Evolutionary conservation across 2,888 invertebrate species (phyloP), one percentile per base, ranked within the genome.

Genomic region (Coremacera marginata): DNA sequence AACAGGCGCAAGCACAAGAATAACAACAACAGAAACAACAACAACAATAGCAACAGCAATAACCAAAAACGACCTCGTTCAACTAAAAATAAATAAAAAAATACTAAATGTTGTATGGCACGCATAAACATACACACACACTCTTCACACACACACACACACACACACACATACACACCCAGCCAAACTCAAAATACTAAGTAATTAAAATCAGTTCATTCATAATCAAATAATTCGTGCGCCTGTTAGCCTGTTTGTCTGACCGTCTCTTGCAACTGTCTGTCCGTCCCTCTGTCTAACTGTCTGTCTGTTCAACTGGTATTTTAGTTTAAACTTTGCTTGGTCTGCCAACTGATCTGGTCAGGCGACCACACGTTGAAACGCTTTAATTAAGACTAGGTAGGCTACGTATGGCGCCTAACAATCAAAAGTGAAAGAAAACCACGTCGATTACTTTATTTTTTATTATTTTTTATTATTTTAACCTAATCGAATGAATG

Each of bases 1-100:
- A 11, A 73, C 27, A 25, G 14, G 27, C 22, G 52, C 31, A 70
- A 31, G n/a, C 25, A 52, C 11, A 16, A 34, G n/a, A 27, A 31
- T 16, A 70, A 52, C 14, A 16, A 52, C 70, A 74, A 62, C 62
- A 34, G 60, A 37, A 76, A 51, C 51, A 76, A 70, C 65, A 79
- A 75, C 80, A 83, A 82, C 75, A 31, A 31, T 31, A 77, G 77
- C 75, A 76, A 27, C 52, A 78, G 65, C 49, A 27, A 55, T 63
- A 71, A 65, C 22, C 67, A 77, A 57, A 14, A 70, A 37, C 52
- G 75, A 68, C 75, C 68, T 75, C 74, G 31, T 74, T 65, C 74
- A 74, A 74, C 74, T 67, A 74, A 34, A 74, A 67, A 65, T 74
- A 67, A 74, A 74, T 74, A 55, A 65, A 65, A n/a, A 72, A 74